Evolutionary conservation across 2,888 invertebrate species (phyloP), one percentile per base, ranked within the genome.

Genomic region (Cotesia congregata): DNA sequence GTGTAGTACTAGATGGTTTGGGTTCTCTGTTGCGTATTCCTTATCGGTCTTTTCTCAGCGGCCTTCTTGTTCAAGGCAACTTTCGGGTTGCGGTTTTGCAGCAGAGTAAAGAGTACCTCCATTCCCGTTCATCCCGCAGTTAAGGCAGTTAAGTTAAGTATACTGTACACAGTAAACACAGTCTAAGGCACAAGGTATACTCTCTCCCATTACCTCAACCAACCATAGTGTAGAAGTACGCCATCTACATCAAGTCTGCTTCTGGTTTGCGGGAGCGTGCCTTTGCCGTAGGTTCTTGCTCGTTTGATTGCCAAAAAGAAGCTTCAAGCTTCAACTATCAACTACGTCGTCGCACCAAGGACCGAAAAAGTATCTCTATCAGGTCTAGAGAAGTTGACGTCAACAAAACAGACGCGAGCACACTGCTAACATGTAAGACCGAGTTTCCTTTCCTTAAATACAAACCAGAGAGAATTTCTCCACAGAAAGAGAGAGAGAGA

Each of bases 281-380:
- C 39, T 9, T 40, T 50, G 40, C 62, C 41, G 74, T 74, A 20
- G 75, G 77, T 77, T 78, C 73, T 78, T 79, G 79, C 77, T 76
- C 74, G 74, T 82, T 80, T 80, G 77, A 83, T 83, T 82, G 79
- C 77, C 79, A 79, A 82, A 81, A 82, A 80, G 77, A 80, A 38
- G 65, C 65, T 20, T 38, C 65, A 38, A 65, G 65, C 20, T 7
- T 17, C 9, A 7, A 20, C 30, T 9, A 20, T 30, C 20, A 20
- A 30, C 65, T 7, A 6, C 20, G 9, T 65, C 12, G 17, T 12
- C 20, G 30, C 12, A 65, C 12, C 30, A 65, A 5, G 30, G 60
- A 9, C 9, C 6, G 60, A n/a, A 9, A n/a, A 60, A n/a, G 60
- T 30, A 30, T 30, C 30, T 50, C 50, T 50, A 50, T 68, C 17